A percentile compares a stretch with the other conserved stretches of the same genome.
Evolutionary conservation across 1,140 invertebrate genomes (phyloP).

Genomic region (Leguminivora glycinivorella): DNA sequence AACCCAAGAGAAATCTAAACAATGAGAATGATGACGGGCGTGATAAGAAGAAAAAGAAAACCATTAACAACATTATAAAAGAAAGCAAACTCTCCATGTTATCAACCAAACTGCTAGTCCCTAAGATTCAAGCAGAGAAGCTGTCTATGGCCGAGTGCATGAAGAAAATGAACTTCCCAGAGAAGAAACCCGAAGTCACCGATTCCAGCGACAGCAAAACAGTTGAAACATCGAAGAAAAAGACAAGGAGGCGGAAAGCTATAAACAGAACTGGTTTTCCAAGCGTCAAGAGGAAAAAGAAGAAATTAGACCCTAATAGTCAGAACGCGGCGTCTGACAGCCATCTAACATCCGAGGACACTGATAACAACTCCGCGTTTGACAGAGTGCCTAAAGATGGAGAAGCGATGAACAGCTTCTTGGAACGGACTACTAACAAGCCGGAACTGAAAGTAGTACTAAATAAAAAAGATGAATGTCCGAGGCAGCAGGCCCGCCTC

Average conservation of each 20-base stretch:
- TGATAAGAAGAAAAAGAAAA: constrained; percentile 74
- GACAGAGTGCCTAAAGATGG: constrained; percentile 83
- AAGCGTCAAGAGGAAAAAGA: constrained; percentile 90
- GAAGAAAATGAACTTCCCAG: constrained; percentile 47
- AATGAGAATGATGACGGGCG: constrained; percentile 64
- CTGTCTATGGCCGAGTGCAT: constrained; percentile 45
- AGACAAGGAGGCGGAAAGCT: constrained; percentile 85
- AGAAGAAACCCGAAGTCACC: constrained; percentile 44
- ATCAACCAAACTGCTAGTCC: constrained; percentile 61
- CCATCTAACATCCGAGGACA: constrained; percentile 63
- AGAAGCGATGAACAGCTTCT: constrained; percentile 82
- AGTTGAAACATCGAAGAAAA: constrained; percentile 79
- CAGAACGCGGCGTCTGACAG: constrained; percentile 55
- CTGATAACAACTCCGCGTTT: constrained; percentile 74
- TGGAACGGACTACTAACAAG: constrained; percentile 79
- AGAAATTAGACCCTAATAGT: constrained; percentile 78
- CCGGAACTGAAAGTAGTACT: constrained; percentile 72
- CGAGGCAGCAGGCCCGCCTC: constrained; percentile 71
- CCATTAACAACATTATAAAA: constrained; percentile 59
- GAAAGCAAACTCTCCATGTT: constrained; percentile 71
- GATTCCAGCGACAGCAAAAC: constrained; percentile 54
- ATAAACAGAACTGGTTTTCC: constrained; percentile 93
- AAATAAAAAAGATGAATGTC: constrained; percentile 77
- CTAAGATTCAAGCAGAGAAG: constrained; percentile 66
- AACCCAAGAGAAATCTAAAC: constrained; percentile 70